phyloP scores from a whole-genome alignment of 2,797 vertebrate species.

The Pteropus rufus region DNA sequence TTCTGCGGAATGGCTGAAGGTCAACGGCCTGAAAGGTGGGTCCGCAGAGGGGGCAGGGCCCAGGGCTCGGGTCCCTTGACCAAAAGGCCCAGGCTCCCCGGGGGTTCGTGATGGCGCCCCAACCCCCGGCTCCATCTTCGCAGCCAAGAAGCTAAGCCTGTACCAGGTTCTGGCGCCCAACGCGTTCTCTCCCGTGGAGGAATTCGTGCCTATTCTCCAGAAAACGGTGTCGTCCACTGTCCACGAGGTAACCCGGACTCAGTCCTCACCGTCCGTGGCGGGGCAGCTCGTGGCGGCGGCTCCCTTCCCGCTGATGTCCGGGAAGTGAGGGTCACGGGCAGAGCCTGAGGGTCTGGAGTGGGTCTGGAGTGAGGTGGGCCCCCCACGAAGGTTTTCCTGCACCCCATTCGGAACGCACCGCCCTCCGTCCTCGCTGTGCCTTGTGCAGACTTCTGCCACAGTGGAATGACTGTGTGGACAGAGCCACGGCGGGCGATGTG shows the following conservation, averaged over 20 bases:
- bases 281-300: neutral
- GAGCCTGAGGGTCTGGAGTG: neutral
- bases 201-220: conserved; percentile 86
- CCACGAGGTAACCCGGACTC: conserved; percentile 78
- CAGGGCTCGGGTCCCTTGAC: no score
- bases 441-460: neutral
- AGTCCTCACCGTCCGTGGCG: neutral
- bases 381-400: neutral
- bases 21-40: conserved; percentile 87
- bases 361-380: neutral
- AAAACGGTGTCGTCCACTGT: conserved; percentile 86
- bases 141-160: conserved; percentile 86
- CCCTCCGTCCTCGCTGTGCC: neutral
- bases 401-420: neutral
- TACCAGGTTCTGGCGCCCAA: conserved; percentile 87
- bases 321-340: neutral
- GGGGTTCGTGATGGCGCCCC: neutral
- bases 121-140: neutral
- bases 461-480: neutral
- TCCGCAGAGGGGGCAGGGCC: neutral
- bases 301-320: neutral
- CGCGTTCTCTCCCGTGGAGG: conserved; percentile 83
- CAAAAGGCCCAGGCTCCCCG: neutral
- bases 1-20: conserved; percentile 86
- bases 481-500: neutral